Conservation (phyloP, 2,888 invertebrate species). For the Carabus problematicus region DNA sequence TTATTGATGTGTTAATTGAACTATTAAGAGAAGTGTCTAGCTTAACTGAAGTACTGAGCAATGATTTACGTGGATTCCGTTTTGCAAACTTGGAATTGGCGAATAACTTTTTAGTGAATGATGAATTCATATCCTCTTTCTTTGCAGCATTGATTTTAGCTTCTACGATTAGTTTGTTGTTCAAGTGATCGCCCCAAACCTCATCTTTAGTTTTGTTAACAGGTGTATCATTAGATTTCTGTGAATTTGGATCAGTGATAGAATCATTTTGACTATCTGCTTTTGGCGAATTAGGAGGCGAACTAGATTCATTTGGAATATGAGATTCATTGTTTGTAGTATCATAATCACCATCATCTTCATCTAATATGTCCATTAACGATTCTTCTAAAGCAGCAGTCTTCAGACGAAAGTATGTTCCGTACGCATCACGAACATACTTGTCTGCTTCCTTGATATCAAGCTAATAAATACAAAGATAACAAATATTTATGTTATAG, state of each 20-base stretch:
- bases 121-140: conserved; percentile 51
- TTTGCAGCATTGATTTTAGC: conserved; percentile 51
- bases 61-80: conserved; percentile 71
- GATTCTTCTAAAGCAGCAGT: conserved; percentile 77
- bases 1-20: conserved; percentile 19
- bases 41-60: conserved; percentile 43
- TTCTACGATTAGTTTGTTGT: conserved; percentile 49
- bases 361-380: conserved; percentile 63
- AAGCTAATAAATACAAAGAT: conserved; percentile 61
- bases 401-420: conserved; percentile 81
- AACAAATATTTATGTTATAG: conserved; percentile 22
- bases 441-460: conserved; percentile 81
- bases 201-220: conserved; percentile 50
- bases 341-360: conserved; percentile 48
- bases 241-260: conserved; percentile 26
- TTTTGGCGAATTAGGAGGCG: conserved; percentile 45
- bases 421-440: conserved; percentile 79
- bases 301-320: conserved; percentile 55
- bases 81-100: conserved; percentile 71
- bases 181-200: conserved; percentile 62
- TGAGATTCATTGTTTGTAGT: conserved; percentile 31
- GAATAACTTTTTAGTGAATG: conserved; percentile 72
- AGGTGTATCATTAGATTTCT: conserved; percentile 45
- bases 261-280: conserved; percentile 44
- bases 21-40: conserved; percentile 38